Evolutionary conservation across 2,888 invertebrate species (phyloP).

Genomic region (Pterobdella sp.): DNA sequence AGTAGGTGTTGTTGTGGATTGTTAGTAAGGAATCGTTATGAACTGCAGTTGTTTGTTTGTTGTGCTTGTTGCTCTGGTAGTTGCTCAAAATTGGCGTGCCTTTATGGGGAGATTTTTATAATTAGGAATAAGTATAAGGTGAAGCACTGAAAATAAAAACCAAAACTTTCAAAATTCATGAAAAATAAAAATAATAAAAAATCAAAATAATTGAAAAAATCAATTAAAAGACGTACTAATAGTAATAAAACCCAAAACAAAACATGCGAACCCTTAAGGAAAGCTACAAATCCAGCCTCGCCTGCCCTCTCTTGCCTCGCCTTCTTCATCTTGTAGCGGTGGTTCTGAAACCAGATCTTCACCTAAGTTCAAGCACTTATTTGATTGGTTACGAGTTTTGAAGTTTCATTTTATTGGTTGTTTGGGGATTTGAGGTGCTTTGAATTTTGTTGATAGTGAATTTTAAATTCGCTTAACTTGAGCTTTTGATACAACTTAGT

Average conservation of each 20-base stretch:
- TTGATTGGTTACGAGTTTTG: neutral
- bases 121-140: no score
- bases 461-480: no score
- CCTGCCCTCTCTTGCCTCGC: constrained; percentile 82
- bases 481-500: no score
- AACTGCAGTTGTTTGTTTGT: neutral
- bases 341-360: constrained; percentile 99
- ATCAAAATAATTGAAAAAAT: no score
- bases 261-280: neutral
- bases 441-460: no score
- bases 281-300: neutral
- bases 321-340: constrained; percentile 96
- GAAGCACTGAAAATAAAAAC: no score
- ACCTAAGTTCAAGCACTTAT: constrained; percentile 11
- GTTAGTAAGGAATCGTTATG: neutral
- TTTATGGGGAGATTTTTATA: neutral
- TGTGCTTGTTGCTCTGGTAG: neutral
- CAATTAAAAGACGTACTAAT: no score
- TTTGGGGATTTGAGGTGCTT: no score
- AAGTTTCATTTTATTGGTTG: neutral
- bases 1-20: constrained; percentile 2
- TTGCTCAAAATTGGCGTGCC: neutral
- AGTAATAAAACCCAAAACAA: no score
- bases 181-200: no score
- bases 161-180: no score